Conservation (phyloP, 2,888 invertebrate genomes). For the Fabriciana adippe region DNA sequence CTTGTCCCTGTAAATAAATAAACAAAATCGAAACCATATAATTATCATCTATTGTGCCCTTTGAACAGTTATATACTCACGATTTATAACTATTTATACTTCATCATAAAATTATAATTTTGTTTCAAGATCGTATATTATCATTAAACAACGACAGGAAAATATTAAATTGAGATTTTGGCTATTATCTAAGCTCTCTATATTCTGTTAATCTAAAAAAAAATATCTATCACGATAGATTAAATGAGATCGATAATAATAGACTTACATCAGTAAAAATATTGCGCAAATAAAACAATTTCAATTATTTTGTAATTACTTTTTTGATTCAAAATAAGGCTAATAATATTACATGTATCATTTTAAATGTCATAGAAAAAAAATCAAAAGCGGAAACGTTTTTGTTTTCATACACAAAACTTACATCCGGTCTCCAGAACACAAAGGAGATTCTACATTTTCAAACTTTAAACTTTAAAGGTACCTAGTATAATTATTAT, state of each 20-base stretch:
- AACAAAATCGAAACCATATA: neutral
- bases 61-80: too few species aligned
- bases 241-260: too few species aligned
- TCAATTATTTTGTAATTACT: too few species aligned
- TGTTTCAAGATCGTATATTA: neutral
- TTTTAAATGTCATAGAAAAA: constrained; percentile 16
- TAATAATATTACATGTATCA: constrained; percentile 1
- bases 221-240: neutral
- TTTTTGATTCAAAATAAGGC: neutral
- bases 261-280: too few species aligned
- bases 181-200: neutral
- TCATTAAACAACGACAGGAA: neutral
- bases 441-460: constrained; percentile 17
- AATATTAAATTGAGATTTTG: too few species aligned
- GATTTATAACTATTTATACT: too few species aligned
- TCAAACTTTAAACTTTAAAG: neutral
- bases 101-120: too few species aligned
- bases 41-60: neutral
- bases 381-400: constrained; percentile 9
- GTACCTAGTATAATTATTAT: constrained; percentile 2
- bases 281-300: neutral
- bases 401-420: constrained; percentile 10
- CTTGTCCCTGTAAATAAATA: constrained; percentile 1
- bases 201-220: constrained; percentile 1
- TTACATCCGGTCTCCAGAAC: constrained; percentile 16